Conservation (phyloP, 2,797 vertebrate species). For the Mallotus villosus region DNA sequence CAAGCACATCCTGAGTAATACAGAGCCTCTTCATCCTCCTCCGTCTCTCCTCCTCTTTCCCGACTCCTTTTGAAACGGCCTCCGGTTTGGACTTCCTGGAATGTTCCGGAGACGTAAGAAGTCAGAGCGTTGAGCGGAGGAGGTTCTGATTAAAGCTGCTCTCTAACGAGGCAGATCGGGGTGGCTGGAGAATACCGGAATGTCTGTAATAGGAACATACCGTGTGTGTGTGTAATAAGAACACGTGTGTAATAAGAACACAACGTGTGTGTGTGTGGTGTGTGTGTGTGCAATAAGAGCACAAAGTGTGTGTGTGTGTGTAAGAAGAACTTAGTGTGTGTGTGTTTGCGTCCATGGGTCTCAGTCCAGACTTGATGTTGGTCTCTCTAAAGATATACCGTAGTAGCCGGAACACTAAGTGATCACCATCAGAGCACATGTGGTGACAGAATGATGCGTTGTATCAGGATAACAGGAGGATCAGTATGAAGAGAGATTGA, state of each 20-base stretch:
- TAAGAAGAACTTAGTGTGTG: too few relatives aligned
- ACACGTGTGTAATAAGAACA: neutral
- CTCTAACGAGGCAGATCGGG: constrained; percentile 56
- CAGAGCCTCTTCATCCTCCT: constrained; percentile 19
- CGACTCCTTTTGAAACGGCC: constrained; percentile 18
- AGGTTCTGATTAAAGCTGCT: constrained; percentile 66
- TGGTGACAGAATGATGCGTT: too few relatives aligned
- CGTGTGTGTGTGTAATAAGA: too few relatives aligned
- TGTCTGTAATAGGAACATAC: too few relatives aligned
- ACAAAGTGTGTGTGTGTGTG: neutral
- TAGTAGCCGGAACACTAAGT: too few relatives aligned
- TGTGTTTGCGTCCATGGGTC: too few relatives aligned
- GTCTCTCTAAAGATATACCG: too few relatives aligned
- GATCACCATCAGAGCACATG: too few relatives aligned
- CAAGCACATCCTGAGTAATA: constrained; percentile 46
- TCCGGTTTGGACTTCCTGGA: constrained; percentile 59
- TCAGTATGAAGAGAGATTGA: too few relatives aligned
- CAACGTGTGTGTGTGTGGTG: neutral
- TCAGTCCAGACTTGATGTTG: too few relatives aligned
- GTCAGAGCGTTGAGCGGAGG: constrained; percentile 32
- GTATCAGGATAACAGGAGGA: too few relatives aligned
- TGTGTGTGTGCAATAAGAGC: too few relatives aligned
- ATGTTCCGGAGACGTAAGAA: constrained; percentile 46
- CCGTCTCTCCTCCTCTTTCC: constrained; percentile 27
- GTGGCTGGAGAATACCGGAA: neutral